Evolutionary conservation across 1,140 invertebrate genomes (phyloP).

Genomic region (Lepidurus packardi): DNA sequence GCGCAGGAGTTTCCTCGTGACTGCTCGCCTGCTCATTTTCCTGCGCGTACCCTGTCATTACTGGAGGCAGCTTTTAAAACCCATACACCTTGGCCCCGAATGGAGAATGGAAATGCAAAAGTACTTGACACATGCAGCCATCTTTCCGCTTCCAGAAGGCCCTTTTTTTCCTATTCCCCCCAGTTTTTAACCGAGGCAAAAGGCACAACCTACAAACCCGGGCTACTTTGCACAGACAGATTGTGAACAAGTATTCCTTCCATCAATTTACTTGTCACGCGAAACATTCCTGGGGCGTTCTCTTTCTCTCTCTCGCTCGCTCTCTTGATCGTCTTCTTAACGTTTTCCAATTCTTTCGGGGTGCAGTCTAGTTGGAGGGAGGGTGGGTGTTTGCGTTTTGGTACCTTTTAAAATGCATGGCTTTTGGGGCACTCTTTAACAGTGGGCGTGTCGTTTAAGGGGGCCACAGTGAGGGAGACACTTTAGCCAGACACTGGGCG

Average conservation of each 20-base stretch:
- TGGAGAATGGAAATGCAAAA: not conserved
- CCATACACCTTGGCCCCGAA: not conserved
- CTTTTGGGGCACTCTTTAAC: not conserved
- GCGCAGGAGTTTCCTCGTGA: constrained; percentile 13
- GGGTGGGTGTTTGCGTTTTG: not conserved
- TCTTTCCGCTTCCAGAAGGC: not conserved
- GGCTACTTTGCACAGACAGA: not conserved
- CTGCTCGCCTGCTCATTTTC: constrained; percentile 11
- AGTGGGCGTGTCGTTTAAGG: not conserved
- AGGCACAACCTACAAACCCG: too few species aligned
- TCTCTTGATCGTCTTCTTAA: not conserved
- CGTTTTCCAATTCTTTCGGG: not conserved
- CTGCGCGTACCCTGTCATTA: constrained; percentile 9
- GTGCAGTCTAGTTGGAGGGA: not conserved
- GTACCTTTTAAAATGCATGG: not conserved
- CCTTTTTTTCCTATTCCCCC: not conserved
- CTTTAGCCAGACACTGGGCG: not conserved
- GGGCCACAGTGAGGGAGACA: not conserved
- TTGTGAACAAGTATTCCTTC: not conserved
- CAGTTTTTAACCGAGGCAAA: not conserved
- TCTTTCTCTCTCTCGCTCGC: too few species aligned
- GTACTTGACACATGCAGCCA: not conserved
- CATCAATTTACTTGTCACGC: constrained; percentile 9
- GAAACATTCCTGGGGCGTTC: not conserved
- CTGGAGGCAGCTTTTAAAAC: constrained; percentile 3